Evolutionary conservation across 2,888 invertebrate species (phyloP).

Genomic region (Xylocampa areola): DNA sequence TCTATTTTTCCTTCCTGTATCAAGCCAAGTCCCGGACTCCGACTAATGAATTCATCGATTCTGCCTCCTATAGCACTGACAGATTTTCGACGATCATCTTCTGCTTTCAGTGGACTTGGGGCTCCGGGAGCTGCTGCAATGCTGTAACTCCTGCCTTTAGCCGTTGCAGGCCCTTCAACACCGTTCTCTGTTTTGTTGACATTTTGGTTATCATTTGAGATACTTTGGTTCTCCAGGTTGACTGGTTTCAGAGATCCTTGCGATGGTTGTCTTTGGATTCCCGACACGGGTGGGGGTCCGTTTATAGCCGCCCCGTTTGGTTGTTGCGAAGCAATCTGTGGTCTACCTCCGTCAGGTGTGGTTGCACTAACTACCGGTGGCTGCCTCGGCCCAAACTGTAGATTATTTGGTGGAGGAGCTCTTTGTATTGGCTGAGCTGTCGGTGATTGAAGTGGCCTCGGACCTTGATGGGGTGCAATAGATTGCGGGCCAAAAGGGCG

Average conservation of each 20-base stretch:
- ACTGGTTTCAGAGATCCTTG: constrained; percentile 82
- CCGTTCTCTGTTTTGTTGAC: constrained; percentile 78
- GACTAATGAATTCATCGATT: constrained; percentile 78
- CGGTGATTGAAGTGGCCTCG: constrained; percentile 74
- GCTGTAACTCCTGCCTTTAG: constrained; percentile 88
- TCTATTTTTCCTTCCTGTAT: constrained; percentile 85
- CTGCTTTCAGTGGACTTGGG: constrained; percentile 80
- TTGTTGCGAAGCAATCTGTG: constrained; percentile 66
- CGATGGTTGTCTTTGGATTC: constrained; percentile 81
- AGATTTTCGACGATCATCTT: constrained; percentile 88
- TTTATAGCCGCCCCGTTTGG: constrained; percentile 75
- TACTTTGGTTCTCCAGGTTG: constrained; percentile 85
- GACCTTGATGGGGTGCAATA: constrained; percentile 76
- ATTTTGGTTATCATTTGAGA: constrained; percentile 74
- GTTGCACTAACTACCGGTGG: constrained; percentile 72
- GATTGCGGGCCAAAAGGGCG: constrained; percentile 82
- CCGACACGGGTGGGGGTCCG: constrained; percentile 63
- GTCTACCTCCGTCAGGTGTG: constrained; percentile 79
- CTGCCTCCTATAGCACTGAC: constrained; percentile 85
- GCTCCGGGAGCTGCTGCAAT: constrained; percentile 87
- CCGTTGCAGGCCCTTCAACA: constrained; percentile 79
- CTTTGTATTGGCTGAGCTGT: constrained; percentile 77
- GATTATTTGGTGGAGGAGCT: constrained; percentile 84
- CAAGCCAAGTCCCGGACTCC: constrained; percentile 81
- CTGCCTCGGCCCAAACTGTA: constrained; percentile 87